A percentile compares a stretch with the other conserved stretches of the same genome.
Evolutionary conservation across 2,888 invertebrate genomes (phyloP).

Genomic region (Podotricha telesiphe): DNA sequence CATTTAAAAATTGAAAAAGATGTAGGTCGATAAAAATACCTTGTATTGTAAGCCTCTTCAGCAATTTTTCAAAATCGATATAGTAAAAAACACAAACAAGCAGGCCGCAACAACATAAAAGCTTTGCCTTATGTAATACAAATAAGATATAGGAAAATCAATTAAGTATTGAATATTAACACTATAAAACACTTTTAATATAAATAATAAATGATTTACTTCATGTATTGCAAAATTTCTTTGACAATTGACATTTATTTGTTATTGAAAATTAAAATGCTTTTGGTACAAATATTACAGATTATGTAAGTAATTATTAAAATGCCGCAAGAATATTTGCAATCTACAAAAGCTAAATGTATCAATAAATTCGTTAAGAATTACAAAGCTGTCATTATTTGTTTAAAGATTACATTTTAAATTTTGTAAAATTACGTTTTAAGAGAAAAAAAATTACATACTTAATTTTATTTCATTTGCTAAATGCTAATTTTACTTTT

Average conservation of each 20-base stretch:
- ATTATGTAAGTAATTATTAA: neutral
- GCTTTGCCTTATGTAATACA: neutral
- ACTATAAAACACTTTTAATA: neutral
- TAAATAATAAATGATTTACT: constrained; percentile 5
- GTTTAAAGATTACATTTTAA: too few relatives aligned
- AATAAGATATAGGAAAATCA: neutral
- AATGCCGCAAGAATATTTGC: neutral
- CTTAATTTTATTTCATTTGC: too few relatives aligned
- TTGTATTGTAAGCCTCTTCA: constrained; percentile 25
- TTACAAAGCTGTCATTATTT: too few relatives aligned
- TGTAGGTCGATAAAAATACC: constrained; percentile 16
- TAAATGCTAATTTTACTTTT: too few relatives aligned
- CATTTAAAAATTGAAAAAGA: neutral
- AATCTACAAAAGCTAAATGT: neutral
- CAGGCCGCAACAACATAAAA: neutral
- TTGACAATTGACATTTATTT: constrained; percentile 36
- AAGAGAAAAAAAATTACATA: too few relatives aligned
- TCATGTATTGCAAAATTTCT: constrained; percentile 28
- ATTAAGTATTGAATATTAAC: neutral
- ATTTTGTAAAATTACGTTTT: too few relatives aligned
- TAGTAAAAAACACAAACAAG: constrained; percentile 4
- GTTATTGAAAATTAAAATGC: constrained; percentile 33
- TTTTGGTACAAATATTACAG: constrained; percentile 18
- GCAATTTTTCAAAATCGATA: constrained; percentile 18
- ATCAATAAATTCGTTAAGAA: neutral